These are phyloP conservation scores for Thalassaphorura encarpata DNA, from an alignment of 1,140 invertebrate genomes.

Conservation along the genomic window DNA sequence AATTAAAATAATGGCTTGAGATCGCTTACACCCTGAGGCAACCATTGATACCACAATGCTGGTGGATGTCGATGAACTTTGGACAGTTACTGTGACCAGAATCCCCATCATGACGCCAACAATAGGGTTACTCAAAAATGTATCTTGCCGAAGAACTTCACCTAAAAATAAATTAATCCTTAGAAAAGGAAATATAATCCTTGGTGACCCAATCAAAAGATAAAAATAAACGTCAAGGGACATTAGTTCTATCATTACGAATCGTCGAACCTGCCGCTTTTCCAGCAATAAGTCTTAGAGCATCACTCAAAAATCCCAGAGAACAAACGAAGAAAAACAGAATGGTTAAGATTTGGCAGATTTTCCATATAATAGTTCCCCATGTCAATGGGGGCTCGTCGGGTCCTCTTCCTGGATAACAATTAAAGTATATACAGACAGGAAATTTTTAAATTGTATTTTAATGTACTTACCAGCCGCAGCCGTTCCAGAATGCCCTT, in stretches of 20 bases:
- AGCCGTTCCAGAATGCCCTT: no score
- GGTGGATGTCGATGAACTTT: constrained; percentile 51
- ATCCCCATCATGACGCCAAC: constrained; percentile 48
- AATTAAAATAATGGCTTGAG: constrained; percentile 38
- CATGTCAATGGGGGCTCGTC: not conserved
- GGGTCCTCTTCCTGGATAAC: no score
- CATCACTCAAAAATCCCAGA: constrained; percentile 45
- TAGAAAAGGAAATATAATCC: no score
- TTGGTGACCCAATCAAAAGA: no score
- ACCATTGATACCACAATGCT: constrained; percentile 55
- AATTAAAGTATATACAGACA: no score
- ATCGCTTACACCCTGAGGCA: constrained; percentile 41
- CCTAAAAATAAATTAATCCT: no score
- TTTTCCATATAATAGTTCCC: constrained; percentile 30
- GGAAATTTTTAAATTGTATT: no score
- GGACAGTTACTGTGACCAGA: constrained; percentile 50
- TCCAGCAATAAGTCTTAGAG: constrained; percentile 48
- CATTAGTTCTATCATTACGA: constrained; percentile 1
- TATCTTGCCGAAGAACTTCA: constrained; percentile 41
- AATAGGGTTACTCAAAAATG: constrained; percentile 47
- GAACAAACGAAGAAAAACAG: constrained; percentile 52
- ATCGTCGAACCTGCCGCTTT: constrained; percentile 26
- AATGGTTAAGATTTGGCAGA: constrained; percentile 37
- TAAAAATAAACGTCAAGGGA: no score
- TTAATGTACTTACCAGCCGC: no score